Conservation (phyloP, 1,140 invertebrate species). For the Papilio xuthus region DNA sequence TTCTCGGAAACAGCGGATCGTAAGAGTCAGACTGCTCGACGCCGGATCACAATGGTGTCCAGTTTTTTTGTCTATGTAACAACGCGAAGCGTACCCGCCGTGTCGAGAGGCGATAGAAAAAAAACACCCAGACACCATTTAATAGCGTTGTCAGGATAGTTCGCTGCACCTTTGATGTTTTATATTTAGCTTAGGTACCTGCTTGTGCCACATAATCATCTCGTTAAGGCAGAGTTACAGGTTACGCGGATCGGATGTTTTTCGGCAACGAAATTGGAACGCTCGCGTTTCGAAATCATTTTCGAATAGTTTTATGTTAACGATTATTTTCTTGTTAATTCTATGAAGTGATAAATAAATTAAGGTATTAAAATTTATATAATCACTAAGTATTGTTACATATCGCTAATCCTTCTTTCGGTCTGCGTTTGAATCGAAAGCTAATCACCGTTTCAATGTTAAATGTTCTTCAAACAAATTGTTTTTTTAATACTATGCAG, state of each 20-base stretch:
- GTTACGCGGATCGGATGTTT: constrained; percentile 19
- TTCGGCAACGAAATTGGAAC: constrained; percentile 23
- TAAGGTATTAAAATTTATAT: not conserved
- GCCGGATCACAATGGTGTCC: constrained; percentile 73
- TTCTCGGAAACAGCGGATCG: constrained; percentile 67
- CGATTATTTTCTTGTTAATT: not conserved
- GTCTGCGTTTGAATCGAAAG: too few relatives aligned
- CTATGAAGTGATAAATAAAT: not conserved
- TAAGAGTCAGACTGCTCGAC: constrained; percentile 73
- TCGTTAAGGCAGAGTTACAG: constrained; percentile 46
- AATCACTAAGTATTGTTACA: too few relatives aligned
- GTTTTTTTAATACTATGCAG: too few relatives aligned
- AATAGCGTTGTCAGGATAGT: constrained; percentile 60
- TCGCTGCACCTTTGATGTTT: constrained; percentile 69
- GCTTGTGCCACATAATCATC: constrained; percentile 53
- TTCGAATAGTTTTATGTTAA: not conserved
- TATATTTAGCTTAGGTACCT: constrained; percentile 62
- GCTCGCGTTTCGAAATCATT: constrained; percentile 7
- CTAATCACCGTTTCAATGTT: too few relatives aligned
- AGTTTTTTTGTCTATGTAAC: constrained; percentile 65
- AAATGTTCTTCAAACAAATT: too few relatives aligned
- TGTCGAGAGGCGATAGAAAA: constrained; percentile 62
- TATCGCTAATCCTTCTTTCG: too few relatives aligned
- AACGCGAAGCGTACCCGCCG: constrained; percentile 56
- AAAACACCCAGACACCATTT: constrained; percentile 66